Evolutionary conservation across 2,113 vertebrate species (phyloP), one percentile per base, ranked within the genome.

Genomic region (Nesogale talazaci): DNA sequence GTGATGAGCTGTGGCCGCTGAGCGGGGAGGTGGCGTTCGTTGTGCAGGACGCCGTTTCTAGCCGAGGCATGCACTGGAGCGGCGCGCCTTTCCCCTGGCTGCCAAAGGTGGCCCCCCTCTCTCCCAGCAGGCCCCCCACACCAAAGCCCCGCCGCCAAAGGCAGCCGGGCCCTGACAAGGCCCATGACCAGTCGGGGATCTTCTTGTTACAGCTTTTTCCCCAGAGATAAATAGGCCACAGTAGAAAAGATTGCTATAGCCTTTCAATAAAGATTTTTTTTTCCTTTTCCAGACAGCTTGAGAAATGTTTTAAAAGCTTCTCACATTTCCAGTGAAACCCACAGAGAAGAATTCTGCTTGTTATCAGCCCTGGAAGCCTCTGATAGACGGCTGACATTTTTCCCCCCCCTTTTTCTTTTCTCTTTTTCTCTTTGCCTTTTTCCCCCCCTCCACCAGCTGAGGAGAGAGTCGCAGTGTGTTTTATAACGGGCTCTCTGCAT

Each of bases 231-330:
- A 98, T 97, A 98, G 98, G 98, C 96, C 95, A 96, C 97, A 96
- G 97, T 97, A 98, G 98, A 98, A 97, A 98, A 97, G 97, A 98
- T 97, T 97, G 98, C 97, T 98, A 98, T 97, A 98, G 98, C 97
- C 98, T 98, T 98, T 98, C 98, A 98, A 98, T 98, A 98, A 98
- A 98, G 98, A 98, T 98, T 98, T 98, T 98, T 94, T 95, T 98
- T 97, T 91, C 96, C 97, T 97, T 98, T 98, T 97, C 97, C 97
- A 98, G 97, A 98, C 97, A 98, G 98, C 98, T 98, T 97, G 98
- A 98, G 98, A 98, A 98, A 98, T 98, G 98, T 97, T 98, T 98
- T 98, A 97, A 98, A 98, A 98, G 98, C 98, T 97, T 98, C 98
- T 98, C 97, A 97, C 98, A 98, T 98, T 98, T 97, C 98, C 97